Evolutionary conservation across 35 echinoderm and acorn worm genomes (phyloP).

Genomic region (Ptychodera flava): DNA sequence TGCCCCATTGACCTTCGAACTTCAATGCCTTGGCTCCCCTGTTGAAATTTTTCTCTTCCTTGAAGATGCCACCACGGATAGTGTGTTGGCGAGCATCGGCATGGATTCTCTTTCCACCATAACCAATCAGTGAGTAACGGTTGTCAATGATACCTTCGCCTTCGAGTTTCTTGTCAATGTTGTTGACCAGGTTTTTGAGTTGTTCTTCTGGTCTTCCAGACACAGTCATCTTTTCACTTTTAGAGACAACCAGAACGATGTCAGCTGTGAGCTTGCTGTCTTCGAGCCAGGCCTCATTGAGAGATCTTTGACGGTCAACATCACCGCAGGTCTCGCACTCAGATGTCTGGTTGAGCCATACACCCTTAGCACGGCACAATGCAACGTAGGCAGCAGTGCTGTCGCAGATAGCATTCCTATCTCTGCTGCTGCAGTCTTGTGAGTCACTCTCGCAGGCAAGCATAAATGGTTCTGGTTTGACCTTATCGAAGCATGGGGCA

Average conservation of each 20-base stretch:
- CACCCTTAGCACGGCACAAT: neutral
- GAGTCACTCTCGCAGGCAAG: conserved; percentile 22
- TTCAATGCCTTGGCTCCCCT: conserved; percentile 42
- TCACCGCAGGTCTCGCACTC: conserved; percentile 17
- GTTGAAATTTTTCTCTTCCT: neutral
- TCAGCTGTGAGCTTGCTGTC: conserved; percentile 35
- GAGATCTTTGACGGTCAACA: conserved; percentile 7
- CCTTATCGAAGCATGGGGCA: conserved; percentile 28
- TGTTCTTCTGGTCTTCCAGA: conserved; percentile 5
- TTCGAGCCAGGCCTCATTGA: conserved; percentile 14
- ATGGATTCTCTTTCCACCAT: conserved; percentile 50
- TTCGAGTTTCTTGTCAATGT: conserved; percentile 28
- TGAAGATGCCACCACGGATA: conserved; percentile 26
- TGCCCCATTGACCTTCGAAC: conserved; percentile 26
- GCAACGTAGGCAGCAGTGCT: conserved; percentile 5
- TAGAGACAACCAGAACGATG: conserved; percentile 81
- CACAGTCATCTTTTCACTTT: conserved; percentile 26
- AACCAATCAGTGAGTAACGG: conserved; percentile 57
- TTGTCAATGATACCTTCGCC: conserved; percentile 29
- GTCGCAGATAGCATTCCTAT: conserved; percentile 7
- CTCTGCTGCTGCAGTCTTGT: neutral
- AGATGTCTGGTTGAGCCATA: conserved; percentile 1
- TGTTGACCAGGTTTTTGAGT: conserved; percentile 31
- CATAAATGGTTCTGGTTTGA: conserved; percentile 32
- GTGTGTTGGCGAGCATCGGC: conserved; percentile 45